These are phyloP conservation scores for Varroa destructor DNA, from an alignment of 1,140 invertebrate species.

Conservation along the genomic window DNA sequence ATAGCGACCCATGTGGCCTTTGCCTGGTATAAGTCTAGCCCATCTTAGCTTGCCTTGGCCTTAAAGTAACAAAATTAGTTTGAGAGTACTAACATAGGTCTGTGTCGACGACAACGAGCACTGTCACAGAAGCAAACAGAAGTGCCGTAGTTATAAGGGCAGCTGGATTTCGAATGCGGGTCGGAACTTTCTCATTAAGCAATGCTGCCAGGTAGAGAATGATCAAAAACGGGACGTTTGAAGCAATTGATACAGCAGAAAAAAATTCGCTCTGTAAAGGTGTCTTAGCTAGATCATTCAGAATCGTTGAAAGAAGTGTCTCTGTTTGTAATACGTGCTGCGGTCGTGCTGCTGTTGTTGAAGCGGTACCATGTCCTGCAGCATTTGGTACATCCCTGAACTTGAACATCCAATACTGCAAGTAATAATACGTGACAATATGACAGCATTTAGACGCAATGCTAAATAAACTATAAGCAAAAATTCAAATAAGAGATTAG, in stretches of 20 bases:
- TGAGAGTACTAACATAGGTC: constrained; percentile 9
- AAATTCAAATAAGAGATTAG: too few species aligned
- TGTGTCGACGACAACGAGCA: constrained; percentile 7
- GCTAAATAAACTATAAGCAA: too few species aligned
- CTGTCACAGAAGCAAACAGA: neutral
- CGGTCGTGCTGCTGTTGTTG: too few species aligned
- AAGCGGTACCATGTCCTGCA: too few species aligned
- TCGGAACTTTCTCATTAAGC: neutral
- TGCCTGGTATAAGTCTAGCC: too few species aligned
- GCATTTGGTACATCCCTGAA: constrained; percentile 54
- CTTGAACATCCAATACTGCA: constrained; percentile 88
- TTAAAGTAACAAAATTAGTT: neutral
- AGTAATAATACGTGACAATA: constrained; percentile 36
- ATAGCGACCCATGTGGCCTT: too few species aligned
- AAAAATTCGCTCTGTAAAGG: constrained; percentile 8
- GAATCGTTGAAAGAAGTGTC: too few species aligned
- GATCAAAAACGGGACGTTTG: neutral
- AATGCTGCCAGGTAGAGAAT: neutral
- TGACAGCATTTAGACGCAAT: constrained; percentile 9
- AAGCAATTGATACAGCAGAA: neutral
- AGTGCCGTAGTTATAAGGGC: neutral
- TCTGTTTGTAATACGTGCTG: too few species aligned
- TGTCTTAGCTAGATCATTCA: neutral
- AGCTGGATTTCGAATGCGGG: neutral
- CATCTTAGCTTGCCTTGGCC: neutral